Percentiles rank a stretch among this genome's conserved stretches.
Evolutionary conservation across 1,140 invertebrate species (phyloP).

Genomic region (Nephila pilipes): DNA sequence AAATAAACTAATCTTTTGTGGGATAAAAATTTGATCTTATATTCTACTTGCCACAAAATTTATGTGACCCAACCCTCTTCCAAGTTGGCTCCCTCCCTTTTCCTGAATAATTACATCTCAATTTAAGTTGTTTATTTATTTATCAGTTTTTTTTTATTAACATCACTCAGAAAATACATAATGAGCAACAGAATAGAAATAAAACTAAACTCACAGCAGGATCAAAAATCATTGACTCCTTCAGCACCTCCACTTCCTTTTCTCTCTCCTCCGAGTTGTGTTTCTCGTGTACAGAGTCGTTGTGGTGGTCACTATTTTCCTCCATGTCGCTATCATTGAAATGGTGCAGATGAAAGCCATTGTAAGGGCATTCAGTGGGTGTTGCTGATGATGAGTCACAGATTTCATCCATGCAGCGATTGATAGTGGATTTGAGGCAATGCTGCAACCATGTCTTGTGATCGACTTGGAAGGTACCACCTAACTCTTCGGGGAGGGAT

Average conservation of each 20-base stretch:
- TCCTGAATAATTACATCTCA: too few species aligned
- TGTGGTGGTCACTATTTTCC: slow-evolving; percentile 56
- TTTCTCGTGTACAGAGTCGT: slow-evolving; percentile 79
- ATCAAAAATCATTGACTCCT: slow-evolving; percentile 61
- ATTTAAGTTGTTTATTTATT: too few species aligned
- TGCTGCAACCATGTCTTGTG: slow-evolving; percentile 93
- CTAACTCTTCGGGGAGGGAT: slow-evolving; percentile 91
- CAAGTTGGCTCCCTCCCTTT: too few species aligned
- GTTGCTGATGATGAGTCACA: slow-evolving; percentile 8
- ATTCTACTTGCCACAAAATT: too few species aligned
- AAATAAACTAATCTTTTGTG: too few species aligned
- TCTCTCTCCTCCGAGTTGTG: slow-evolving; percentile 78
- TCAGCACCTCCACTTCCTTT: slow-evolving; percentile 78
- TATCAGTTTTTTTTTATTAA: too few species aligned
- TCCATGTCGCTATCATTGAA: slow-evolving; percentile 69
- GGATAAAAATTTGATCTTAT: too few species aligned
- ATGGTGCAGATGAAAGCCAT: neutral
- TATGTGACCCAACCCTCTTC: too few species aligned
- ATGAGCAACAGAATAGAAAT: too few species aligned
- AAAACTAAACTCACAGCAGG: slow-evolving; percentile 11
- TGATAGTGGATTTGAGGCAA: slow-evolving; percentile 87
- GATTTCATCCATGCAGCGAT: slow-evolving; percentile 82
- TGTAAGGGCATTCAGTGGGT: neutral
- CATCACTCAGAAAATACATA: too few species aligned
- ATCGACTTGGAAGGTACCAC: slow-evolving; percentile 91